Base-by-base conservation (phyloP, 2,113 vertebrate genomes). In the Marmota flaviventris region DNA sequence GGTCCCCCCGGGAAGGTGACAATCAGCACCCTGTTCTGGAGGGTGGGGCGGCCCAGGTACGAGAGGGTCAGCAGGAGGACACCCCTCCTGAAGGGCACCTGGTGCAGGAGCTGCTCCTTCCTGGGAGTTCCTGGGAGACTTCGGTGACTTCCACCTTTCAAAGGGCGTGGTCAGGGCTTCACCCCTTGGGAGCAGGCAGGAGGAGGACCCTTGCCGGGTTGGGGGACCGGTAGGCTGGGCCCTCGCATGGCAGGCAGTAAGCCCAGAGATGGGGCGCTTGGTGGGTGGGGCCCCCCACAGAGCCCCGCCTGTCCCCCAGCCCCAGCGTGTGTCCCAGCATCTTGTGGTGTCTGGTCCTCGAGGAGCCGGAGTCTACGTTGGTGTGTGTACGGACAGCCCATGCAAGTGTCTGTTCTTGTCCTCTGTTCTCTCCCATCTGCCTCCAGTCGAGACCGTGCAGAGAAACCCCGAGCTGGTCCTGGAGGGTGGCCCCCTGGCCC, bases 401-500 rank as follows among this genome's bases (percentile, higher is more conserved):
- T 76, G 32, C 29, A 34, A 96, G 95, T 93, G 94, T 97, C 93
- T 89, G 97, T 96, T 98, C 94, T 94, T 95, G 96, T 98, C 94
- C 96, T 87, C 94, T 97, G 94, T 97, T 97, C 95, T 97, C 91
- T 97, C 86, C 91, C 72, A 8, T 85, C 95, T 92, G 92, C 98
- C 98, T 99, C 98, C 90, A 99, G 99, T 99, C 82, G 99, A 99
- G 98, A 99, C 99, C 81, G 98, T 99, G 98, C 99, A 99, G 99
- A 99, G 99, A 99, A 99, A 99, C 98, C 99, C 99, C 51, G 99
- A 99, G 98, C 99, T 99, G 97, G 98, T 99, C 98, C 98, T 99
- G 99, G 99, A 99, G 98, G 98, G 99, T 65, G 98, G 97, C 95
- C 98, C 98, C 92, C 97, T 98, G 98, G 94, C 97, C 98, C 98